Evolutionary conservation across 2,797 vertebrate species (phyloP).

Genomic region (Enteromius unitaeniatus): DNA sequence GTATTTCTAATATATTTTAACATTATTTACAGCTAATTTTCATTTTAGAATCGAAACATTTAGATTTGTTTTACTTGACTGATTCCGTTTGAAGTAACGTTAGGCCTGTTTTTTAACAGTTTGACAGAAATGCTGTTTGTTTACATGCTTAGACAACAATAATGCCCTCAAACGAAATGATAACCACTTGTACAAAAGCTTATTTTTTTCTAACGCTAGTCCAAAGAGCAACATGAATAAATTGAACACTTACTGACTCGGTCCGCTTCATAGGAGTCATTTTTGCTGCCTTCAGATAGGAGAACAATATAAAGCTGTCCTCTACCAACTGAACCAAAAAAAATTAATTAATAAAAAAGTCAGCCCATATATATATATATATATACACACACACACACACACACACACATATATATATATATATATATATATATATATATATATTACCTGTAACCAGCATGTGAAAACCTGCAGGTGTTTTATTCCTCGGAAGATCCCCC

Average conservation of each 20-base stretch:
- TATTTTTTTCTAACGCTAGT: neutral
- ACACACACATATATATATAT: too few relatives aligned
- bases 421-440: too few relatives aligned
- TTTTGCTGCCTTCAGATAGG: neutral
- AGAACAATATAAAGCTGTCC: neutral
- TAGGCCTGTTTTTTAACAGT: neutral
- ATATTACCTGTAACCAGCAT: constrained; percentile 54
- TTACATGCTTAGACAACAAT: neutral
- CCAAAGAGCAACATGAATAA: neutral
- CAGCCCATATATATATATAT: neutral
- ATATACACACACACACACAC: too few relatives aligned
- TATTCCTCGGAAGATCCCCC: neutral
- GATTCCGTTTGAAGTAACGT: neutral
- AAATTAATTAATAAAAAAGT: neutral
- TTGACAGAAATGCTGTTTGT: neutral
- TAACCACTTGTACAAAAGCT: neutral
- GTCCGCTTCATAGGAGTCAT: neutral
- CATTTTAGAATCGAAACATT: neutral
- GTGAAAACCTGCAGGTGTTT: constrained; percentile 43
- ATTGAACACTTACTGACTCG: constrained; percentile 8
- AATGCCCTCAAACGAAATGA: neutral
- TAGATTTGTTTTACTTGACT: neutral
- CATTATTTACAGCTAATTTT: neutral
- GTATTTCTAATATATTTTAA: neutral
- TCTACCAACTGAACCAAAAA: neutral